A percentile compares a stretch with the other conserved stretches of the same genome.
phyloP scores from a whole-genome alignment of 2,797 vertebrate genomes.

The Rhinatrema bivittatum region DNA sequence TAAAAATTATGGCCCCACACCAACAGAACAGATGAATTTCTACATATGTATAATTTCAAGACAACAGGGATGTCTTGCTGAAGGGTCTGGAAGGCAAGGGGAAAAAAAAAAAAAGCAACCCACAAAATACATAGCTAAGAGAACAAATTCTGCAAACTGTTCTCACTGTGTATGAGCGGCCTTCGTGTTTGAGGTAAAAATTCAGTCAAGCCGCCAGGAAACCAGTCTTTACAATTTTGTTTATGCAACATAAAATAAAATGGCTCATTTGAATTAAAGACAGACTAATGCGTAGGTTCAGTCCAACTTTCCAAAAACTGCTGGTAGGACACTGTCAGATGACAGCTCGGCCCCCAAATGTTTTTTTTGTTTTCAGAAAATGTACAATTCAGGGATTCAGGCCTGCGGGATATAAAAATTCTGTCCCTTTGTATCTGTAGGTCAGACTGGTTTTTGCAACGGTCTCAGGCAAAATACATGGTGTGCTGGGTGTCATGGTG shows the following conservation, averaged over 20 bases:
- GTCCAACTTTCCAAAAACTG: slow-evolving; percentile 68
- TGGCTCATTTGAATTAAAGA: slow-evolving; percentile 83
- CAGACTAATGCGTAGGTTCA: slow-evolving; percentile 58
- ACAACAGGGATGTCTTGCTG: slow-evolving; percentile 66
- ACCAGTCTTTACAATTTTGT: slow-evolving; percentile 74
- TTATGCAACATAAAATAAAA: slow-evolving; percentile 63
- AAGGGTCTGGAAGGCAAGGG: slow-evolving; percentile 64
- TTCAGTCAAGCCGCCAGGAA: slow-evolving; percentile 74
- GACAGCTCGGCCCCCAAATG: slow-evolving; percentile 31
- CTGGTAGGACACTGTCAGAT: slow-evolving; percentile 79
- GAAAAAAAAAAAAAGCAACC: too few species aligned
- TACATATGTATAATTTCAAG: slow-evolving; percentile 40
- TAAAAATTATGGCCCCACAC: slow-evolving; percentile 62
- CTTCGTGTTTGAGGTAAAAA: slow-evolving; percentile 96
- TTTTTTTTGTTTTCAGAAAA: slow-evolving; percentile 31
- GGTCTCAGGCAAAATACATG: slow-evolving; percentile 96
- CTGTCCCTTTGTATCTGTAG: slow-evolving; percentile 29
- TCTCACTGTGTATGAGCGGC: too few species aligned
- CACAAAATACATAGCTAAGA: slow-evolving; percentile 62
- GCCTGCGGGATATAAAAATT: slow-evolving; percentile 37
- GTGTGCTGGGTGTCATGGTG: slow-evolving; percentile 98
- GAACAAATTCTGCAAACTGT: too few species aligned
- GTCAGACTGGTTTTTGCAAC: too few species aligned
- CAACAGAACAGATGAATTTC: slow-evolving; percentile 42
- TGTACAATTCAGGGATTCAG: too few species aligned